phyloP scores from a whole-genome alignment of 1,140 invertebrate species.

The Apis laboriosa region DNA sequence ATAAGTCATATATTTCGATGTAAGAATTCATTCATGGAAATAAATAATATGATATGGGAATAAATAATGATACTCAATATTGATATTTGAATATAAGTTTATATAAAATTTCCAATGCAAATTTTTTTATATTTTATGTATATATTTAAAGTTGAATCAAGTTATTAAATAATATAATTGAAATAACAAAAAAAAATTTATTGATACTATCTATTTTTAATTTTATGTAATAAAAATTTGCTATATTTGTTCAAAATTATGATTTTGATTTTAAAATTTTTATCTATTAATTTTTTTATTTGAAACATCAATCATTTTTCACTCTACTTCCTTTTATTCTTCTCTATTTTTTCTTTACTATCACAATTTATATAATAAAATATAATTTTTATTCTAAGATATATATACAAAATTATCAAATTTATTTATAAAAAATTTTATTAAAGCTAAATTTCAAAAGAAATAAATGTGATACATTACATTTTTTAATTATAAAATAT shows the following conservation, averaged over 20 bases:
- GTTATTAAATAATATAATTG: not conserved
- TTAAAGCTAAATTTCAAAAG: not conserved
- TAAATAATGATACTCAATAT: not conserved
- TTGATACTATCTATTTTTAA: not conserved
- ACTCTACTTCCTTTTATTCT: too few relatives aligned
- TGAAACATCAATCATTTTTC: not conserved
- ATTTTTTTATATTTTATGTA: too few relatives aligned
- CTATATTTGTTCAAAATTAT: not conserved
- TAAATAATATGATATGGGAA: too few relatives aligned
- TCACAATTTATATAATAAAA: not conserved
- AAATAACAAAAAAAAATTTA: not conserved
- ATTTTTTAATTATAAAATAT: not conserved
- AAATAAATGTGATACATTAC: not conserved
- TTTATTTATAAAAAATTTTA: too few relatives aligned
- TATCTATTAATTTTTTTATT: not conserved
- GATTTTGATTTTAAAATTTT: not conserved
- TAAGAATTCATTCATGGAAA: too few relatives aligned
- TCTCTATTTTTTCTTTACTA: not conserved
- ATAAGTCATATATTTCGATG: not conserved
- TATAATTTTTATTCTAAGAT: not conserved
- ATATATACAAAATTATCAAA: too few relatives aligned
- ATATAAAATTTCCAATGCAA: not conserved
- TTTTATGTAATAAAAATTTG: not conserved
- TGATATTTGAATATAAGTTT: not conserved
- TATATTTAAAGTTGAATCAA: too few relatives aligned